Percentiles rank a stretch among this genome's conserved stretches.
phyloP scores from a whole-genome alignment of 1,140 invertebrate species.

The Diabrotica undecimpunctata region DNA sequence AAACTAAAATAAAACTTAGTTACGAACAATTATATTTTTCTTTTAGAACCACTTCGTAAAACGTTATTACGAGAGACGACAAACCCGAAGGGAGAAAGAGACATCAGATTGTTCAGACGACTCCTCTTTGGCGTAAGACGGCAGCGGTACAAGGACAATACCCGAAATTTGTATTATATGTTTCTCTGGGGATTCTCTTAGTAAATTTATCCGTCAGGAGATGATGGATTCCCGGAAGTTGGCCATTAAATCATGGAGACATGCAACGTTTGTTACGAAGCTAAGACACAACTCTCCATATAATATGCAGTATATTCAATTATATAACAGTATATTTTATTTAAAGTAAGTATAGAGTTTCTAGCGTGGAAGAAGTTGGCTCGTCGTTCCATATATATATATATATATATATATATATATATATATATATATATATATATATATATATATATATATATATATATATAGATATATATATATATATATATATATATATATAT shows the following conservation, averaged over 20 bases:
- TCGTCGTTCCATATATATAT: too few species aligned
- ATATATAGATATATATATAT: too few species aligned
- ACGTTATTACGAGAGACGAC: background rate
- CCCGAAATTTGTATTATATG: constrained; percentile 9
- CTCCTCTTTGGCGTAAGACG: constrained; percentile 1
- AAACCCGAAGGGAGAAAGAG: background rate
- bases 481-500: too few species aligned
- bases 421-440: too few species aligned
- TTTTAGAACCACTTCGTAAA: background rate
- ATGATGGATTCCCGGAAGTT: constrained; percentile 26
- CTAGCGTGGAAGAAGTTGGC: background rate
- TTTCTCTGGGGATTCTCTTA: constrained; percentile 18
- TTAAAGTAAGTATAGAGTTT: background rate
- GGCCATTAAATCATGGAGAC: constrained; percentile 22
- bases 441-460: too few species aligned
- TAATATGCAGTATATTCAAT: constrained; percentile 20
- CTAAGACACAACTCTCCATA: constrained; percentile 16
- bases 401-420: too few species aligned
- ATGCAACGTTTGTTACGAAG: constrained; percentile 18
- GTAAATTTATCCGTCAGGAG: constrained; percentile 28
- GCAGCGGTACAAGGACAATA: constrained; percentile 7
- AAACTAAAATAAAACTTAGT: too few species aligned
- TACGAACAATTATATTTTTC: background rate
- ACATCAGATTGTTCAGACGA: background rate
- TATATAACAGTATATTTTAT: background rate